Evolutionary conservation across 2,888 invertebrate genomes (phyloP), one percentile per base, ranked within the genome.

Genomic region (Conchocele bisecta): DNA sequence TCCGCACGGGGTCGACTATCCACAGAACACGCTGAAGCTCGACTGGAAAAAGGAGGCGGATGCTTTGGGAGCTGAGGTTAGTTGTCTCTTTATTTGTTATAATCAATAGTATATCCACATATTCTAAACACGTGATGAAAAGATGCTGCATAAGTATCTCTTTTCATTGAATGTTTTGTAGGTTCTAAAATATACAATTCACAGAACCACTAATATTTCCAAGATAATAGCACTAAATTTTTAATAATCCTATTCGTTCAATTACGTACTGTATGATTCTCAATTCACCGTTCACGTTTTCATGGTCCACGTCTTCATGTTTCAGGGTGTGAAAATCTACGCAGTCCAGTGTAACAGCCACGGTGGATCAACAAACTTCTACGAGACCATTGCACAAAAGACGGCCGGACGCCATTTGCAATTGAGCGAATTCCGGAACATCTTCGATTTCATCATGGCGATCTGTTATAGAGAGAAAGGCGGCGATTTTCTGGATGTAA

Each of bases 391-490:
- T 28, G 84, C 89, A 0, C 41, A 64, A 6, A 56, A 63, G 20
- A 89, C 88, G 0, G 75, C 61, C n/a, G 89, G 89, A 0, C 76
- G 69, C 17, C 83, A 87, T 73, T 73, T 89, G 13, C 72, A 81
- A 39, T 79, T 89, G 26, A 83, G 80, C 24, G 73, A 89, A 31
- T 83, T 89, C 28, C 67, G 79, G 48, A 86, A 86, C 56, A 73
- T 89, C n/a, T 85, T 88, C 60, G 88, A 89, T 61, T 80, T 88
- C 53, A 72, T 89, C 11, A 89, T 89, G 89, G 86, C 88, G 6
- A 86, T 89, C n/a, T 87, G 86, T 72, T 89, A 89, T 77, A 70
- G 85, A 28, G 89, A 89, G 72, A 75, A 79, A 28, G 87, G 87
- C 0, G 76, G 69, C 6, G 83, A 85, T 2, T 75, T 78, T 29